A percentile compares a stretch with the other conserved stretches of the same genome.
These are phyloP conservation scores for Amphiprion percula DNA, from an alignment of 2,113 vertebrate species.

Conservation along the genomic window DNA sequence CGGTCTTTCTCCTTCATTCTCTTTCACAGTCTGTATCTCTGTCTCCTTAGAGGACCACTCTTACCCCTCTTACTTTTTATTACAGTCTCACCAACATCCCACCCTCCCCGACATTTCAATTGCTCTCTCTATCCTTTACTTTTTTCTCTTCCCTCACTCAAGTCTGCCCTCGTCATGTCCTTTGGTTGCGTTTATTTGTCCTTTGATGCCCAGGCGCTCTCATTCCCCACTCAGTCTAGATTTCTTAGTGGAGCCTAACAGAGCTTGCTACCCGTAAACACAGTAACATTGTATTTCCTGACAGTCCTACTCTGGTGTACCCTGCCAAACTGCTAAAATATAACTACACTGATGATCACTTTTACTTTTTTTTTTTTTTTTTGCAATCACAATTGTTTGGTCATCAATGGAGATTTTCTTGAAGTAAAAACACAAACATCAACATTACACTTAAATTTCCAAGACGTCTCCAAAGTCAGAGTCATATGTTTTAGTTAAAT, in stretches of 20 bases:
- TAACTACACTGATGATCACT: too few species aligned
- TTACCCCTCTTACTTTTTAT: slow-evolving; percentile 67
- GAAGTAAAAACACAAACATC: too few species aligned
- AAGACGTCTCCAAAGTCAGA: too few species aligned
- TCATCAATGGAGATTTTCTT: too few species aligned
- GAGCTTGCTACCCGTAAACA: background rate
- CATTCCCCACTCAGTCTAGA: slow-evolving; percentile 6
- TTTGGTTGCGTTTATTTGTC: slow-evolving; percentile 48
- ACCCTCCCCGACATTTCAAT: background rate
- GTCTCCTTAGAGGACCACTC: slow-evolving; percentile 63
- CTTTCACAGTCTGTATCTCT: slow-evolving; percentile 47
- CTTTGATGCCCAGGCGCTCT: slow-evolving; percentile 38
- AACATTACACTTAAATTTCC: too few species aligned
- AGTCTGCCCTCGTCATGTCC: slow-evolving; percentile 27
- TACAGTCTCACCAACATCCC: slow-evolving; percentile 46
- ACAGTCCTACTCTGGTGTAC: background rate
- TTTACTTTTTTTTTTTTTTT: background rate
- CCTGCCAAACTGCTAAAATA: too few species aligned
- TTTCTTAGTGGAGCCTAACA: slow-evolving; percentile 1
- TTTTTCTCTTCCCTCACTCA: background rate
- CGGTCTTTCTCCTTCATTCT: slow-evolving; percentile 39
- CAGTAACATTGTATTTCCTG: too few species aligned
- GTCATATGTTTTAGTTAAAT: too few species aligned
- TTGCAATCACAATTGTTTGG: background rate
- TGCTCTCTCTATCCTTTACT: slow-evolving; percentile 18